Base-by-base conservation (phyloP, 2,113 vertebrate species). In the Ochotona curzoniae region DNA sequence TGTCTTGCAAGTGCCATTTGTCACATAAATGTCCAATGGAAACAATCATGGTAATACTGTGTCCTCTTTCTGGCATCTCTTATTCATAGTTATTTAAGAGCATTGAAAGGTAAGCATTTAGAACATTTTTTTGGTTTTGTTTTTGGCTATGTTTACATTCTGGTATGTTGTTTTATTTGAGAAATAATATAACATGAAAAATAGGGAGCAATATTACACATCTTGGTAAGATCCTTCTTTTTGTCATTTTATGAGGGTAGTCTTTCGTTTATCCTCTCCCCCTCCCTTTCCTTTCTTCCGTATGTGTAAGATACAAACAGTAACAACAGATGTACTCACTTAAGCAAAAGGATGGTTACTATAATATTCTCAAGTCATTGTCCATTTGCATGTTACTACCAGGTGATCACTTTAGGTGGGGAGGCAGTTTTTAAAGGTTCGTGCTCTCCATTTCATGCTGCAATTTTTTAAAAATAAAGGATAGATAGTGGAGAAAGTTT, bases 381-480 rank as follows among this genome's bases (percentile, higher is more conserved):
- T 54, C 38, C 64, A 35, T 85, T 95, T 94, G 57, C 60, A 83
- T 94, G 1, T 90, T 91, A 87, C 35, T 84, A 87, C 51, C 64
- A 47, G 32, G 74, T 8, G n/a, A 44, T 85, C 30, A 51, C 38
- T 84, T 83, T 60, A 84, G 96, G 84, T 94, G 82, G 93, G 75
- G 86, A 93, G 81, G 82, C 13, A 25, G 44, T 73, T 83, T 95
- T 93, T 86, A 85, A 95, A 89, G 47, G n/a, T 78, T 89, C 47
- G 90, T 86, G n/a, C 64, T 92, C 84, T 71, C 83, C 49, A 75
- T 89, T 94, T 38, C 35, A 20, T 91, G 51, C 70, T 83, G 28
- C 63, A 93, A 20, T 93, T 94, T 94, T 96, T 79, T 64, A 93
- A 91, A 84, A 73, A 80, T 78, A 95, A 92, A 60, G 49, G 82